Conservation (phyloP, 2,113 vertebrate species). For the Picathartes gymnocephalus region DNA sequence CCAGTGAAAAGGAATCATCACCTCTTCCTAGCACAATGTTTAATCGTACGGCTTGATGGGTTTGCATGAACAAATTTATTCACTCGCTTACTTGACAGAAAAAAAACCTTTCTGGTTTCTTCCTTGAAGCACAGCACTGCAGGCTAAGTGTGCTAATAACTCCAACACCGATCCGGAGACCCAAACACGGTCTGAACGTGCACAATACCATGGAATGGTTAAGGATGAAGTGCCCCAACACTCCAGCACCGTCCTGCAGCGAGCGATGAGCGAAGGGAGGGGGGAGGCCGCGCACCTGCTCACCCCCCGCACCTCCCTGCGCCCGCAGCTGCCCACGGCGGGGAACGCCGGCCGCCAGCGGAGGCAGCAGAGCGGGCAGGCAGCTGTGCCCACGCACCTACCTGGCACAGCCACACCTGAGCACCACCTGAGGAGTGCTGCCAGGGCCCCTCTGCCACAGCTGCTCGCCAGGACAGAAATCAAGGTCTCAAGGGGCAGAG, state of each 20-base stretch:
- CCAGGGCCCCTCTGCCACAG: conserved; percentile 19
- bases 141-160: not conserved
- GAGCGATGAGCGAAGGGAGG: not conserved
- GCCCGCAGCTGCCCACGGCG: not conserved
- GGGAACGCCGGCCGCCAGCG: not conserved
- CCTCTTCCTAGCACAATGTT: not conserved
- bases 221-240: not conserved
- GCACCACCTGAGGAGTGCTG: conserved; percentile 73
- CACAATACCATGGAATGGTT: rapidly evolving
- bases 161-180: rapidly evolving
- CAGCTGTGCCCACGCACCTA: conserved; percentile 71
- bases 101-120: not conserved
- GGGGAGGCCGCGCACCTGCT: not conserved
- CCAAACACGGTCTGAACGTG: rapidly evolving
- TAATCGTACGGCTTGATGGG: rapidly evolving
- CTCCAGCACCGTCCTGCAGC: not conserved
- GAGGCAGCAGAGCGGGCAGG: not conserved
- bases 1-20: not conserved
- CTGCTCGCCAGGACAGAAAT: not conserved
- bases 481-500: not conserved
- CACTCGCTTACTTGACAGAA: not conserved
- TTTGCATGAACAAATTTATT: not conserved
- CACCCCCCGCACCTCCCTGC: not conserved
- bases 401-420: conserved; percentile 74
- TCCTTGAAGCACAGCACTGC: not conserved